Evolutionary conservation across 2,113 vertebrate species (phyloP).

Genomic region (Nycticebus coucang): DNA sequence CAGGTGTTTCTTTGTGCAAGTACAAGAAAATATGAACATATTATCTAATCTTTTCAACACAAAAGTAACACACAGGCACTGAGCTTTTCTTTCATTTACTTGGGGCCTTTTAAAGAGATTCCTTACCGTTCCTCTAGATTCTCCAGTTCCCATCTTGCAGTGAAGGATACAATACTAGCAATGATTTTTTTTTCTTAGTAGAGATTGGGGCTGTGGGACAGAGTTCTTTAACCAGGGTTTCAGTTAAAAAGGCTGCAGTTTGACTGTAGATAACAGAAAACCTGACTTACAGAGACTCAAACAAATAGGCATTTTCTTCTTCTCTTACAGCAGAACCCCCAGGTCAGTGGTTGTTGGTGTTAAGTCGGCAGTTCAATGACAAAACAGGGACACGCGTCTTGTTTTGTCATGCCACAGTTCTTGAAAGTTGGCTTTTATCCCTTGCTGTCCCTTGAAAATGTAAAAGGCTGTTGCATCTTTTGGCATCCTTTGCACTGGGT

Average conservation of each 20-base stretch:
- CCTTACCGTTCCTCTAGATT: neutral
- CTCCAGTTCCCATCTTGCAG: neutral
- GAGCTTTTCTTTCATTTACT: neutral
- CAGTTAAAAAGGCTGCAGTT: constrained; percentile 29
- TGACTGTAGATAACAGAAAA: constrained; percentile 53
- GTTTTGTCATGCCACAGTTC: constrained; percentile 34
- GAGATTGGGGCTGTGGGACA: neutral
- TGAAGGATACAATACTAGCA: constrained; percentile 9
- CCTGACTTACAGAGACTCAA: constrained; percentile 32
- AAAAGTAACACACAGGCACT: constrained; percentile 4
- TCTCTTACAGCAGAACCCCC: neutral
- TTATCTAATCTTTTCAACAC: constrained; percentile 5
- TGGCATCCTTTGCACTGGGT: neutral
- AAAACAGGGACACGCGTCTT: constrained; percentile 51
- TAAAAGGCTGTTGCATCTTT: neutral
- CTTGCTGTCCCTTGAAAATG: neutral
- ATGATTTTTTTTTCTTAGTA: constrained; percentile 44
- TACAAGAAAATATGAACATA: neutral
- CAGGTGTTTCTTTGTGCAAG: neutral
- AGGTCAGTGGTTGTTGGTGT: constrained; percentile 42
- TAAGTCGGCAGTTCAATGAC: neutral
- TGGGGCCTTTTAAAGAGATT: neutral
- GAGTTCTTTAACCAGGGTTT: constrained; percentile 48
- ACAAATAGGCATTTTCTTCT: constrained; percentile 55
- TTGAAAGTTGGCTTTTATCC: constrained; percentile 23